Evolutionary conservation across 1,140 invertebrate species (phyloP), one percentile per base, ranked within the genome.

Genomic region (Araneus ventricosus): DNA sequence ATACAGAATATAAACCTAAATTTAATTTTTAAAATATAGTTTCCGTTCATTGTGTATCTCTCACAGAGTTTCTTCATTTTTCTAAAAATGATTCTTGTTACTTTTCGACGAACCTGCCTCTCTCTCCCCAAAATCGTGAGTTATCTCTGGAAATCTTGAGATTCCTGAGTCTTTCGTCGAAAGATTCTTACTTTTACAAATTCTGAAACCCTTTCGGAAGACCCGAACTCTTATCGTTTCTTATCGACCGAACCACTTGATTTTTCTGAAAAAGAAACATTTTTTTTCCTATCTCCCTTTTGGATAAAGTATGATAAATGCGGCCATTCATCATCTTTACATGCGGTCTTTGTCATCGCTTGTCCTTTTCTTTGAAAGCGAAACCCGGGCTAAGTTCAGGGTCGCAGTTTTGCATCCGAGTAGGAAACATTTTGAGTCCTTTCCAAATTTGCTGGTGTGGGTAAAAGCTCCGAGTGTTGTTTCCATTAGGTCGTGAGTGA

Each of bases 271-370:
- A 27, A 67, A 67, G 30, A 10, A 1, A 14, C 8, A 14, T 75
- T 20, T 75, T 75, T 75, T 75, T 37, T 30, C 4, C n/a, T 14
- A 24, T 20, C 22, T 24, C n/a, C 20, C n/a, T 63, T 17, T 17
- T 75, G 67, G 17, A 34, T 75, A 75, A 75, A 75, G 27, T 34
- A 75, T 75, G 67, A 75, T 34, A 75, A 75, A 75, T 75, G 30
- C 27, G 30, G 4, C 17, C 67, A 75, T 75, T 75, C 67, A 75
- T 75, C 67, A 75, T 75, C 17, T 75, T 75, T 34, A 37, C 61
- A 67, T 67, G 67, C 67, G 17, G 30, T 27, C 67, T 75, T 75
- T 75, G 30, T 75, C 67, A 75, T 75, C 67, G 67, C 30, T 75
- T 27, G 17, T 20, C 67, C 67, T 75, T 37, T 75, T 34, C 67